Percentiles rank a stretch among this genome's conserved stretches.
Evolutionary conservation across 1,140 invertebrate genomes (phyloP).

Genomic region (Rhopalosiphum padi): DNA sequence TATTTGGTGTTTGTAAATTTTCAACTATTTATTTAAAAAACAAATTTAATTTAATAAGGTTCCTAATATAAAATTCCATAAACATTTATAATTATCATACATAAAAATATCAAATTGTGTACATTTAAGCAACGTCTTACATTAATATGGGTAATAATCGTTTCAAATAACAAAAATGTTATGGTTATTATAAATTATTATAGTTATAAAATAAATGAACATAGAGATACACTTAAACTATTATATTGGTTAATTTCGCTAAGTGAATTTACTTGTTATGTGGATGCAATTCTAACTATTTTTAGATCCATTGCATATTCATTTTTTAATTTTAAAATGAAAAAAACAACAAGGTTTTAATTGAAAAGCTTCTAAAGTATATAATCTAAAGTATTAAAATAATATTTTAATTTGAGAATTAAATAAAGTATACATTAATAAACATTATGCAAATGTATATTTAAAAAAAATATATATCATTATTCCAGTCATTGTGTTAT

Average conservation of each 20-base stretch:
- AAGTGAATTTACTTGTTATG: background rate
- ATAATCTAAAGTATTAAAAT: background rate
- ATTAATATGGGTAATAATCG: background rate
- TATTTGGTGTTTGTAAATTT: background rate
- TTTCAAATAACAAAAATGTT: background rate
- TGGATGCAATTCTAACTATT: background rate
- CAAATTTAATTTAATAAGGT: background rate
- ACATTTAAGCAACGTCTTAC: background rate
- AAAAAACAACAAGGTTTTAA: background rate
- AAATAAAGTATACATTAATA: background rate
- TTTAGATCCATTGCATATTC: background rate
- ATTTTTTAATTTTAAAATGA: background rate
- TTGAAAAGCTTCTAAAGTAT: background rate
- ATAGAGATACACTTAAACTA: background rate
- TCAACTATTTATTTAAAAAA: background rate
- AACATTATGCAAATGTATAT: slow-evolving; percentile 4
- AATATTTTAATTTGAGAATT: background rate
- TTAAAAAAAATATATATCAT: background rate
- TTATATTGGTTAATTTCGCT: background rate
- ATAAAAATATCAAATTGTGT: background rate
- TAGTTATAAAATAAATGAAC: background rate
- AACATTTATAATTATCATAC: background rate
- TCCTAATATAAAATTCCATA: background rate
- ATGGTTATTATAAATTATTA: background rate
- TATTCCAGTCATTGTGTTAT: background rate